Conservation (phyloP, 1,140 invertebrate species). For the Lethocerus indicus region DNA sequence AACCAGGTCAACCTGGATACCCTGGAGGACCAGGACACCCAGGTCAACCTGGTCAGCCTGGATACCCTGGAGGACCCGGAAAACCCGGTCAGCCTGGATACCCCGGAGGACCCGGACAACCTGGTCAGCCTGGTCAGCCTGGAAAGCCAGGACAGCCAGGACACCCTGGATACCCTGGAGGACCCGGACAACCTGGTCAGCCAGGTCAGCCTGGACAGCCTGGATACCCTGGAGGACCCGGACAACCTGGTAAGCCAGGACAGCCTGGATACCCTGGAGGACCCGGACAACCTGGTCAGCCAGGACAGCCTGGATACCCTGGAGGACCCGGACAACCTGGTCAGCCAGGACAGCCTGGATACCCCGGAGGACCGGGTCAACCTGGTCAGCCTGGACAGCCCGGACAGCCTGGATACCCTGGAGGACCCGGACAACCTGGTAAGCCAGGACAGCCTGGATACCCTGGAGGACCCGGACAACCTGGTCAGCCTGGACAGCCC, state of each 20-base stretch:
- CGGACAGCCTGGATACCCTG: no score
- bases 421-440: no score
- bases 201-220: constrained; percentile 16
- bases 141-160: no score
- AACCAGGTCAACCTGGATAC: constrained; percentile 17
- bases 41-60: constrained; percentile 20
- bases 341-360: constrained; percentile 17
- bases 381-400: constrained; percentile 16
- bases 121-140: constrained; percentile 13
- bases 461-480: no score
- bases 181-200: no score
- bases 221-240: constrained; percentile 7
- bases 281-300: constrained; percentile 16
- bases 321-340: constrained; percentile 14
- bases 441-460: no score
- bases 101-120: constrained; percentile 14
- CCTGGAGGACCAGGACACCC: constrained; percentile 20
- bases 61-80: constrained; percentile 14
- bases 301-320: constrained; percentile 15
- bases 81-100: constrained; percentile 10
- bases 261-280: constrained; percentile 13
- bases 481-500: no score
- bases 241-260: no score
- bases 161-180: no score
- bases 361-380: constrained; percentile 16